These are phyloP conservation scores for Dreissena rostriformis DNA, from an alignment of 1,140 invertebrate genomes.

Conservation along the genomic window DNA sequence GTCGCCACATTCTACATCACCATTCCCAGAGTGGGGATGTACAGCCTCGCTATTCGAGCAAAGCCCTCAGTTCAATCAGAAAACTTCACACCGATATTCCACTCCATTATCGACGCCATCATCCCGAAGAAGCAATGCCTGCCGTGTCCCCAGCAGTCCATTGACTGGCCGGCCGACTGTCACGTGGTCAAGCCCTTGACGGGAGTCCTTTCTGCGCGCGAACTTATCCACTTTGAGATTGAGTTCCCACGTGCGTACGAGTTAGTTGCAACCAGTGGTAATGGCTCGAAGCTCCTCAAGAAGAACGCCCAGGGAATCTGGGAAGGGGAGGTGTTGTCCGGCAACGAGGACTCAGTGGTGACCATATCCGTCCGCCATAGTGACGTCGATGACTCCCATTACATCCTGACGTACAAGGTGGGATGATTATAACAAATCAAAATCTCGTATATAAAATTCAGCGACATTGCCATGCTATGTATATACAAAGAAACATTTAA, in stretches of 20 bases:
- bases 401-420: conserved; percentile 56
- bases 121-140: conserved; percentile 58
- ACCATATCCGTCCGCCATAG: conserved; percentile 44
- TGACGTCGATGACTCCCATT: conserved; percentile 42
- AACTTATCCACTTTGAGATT: conserved; percentile 49
- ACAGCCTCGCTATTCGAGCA: conserved; percentile 50
- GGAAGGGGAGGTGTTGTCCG: conserved; percentile 51
- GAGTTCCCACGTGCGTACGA: conserved; percentile 42
- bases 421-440: too few relatives aligned
- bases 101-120: conserved; percentile 54
- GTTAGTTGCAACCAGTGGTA: conserved; percentile 50
- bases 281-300: conserved; percentile 45
- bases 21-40: conserved; percentile 48
- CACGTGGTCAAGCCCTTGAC: conserved; percentile 47
- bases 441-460: too few relatives aligned
- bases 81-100: conserved; percentile 44
- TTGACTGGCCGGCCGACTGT: conserved; percentile 55
- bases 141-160: conserved; percentile 55
- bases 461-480: too few relatives aligned
- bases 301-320: conserved; percentile 28
- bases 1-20: conserved; percentile 52
- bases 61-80: conserved; percentile 44
- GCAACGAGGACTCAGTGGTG: conserved; percentile 54
- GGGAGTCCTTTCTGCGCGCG: conserved; percentile 42
- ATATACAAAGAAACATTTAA: too few relatives aligned